Evolutionary conservation across 30 jellyfish, hydroid and myxozoan genomes (phyloP).

Genomic region (Cassiopea xamachana): DNA sequence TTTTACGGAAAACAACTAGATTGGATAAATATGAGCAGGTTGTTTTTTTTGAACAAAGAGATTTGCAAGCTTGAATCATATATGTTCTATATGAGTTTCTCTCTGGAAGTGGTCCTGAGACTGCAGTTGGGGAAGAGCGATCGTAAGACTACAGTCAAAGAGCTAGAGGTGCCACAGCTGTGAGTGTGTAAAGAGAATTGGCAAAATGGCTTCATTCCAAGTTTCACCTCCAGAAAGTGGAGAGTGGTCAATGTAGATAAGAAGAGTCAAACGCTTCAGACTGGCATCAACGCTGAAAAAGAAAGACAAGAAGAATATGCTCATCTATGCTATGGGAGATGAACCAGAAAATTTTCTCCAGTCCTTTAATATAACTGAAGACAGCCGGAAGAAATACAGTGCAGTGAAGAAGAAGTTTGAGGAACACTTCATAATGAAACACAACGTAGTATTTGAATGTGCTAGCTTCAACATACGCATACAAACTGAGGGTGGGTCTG

Average conservation of each 20-base stretch:
- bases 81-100: not conserved
- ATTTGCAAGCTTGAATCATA: no score
- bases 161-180: conserved; percentile 47
- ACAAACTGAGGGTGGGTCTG: conserved; percentile 18
- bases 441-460: conserved; percentile 9
- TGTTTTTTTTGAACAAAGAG: no score
- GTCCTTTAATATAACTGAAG: conserved; percentile 3
- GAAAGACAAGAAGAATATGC: conserved; percentile 32
- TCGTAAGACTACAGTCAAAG: conserved; percentile 56
- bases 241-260: conserved; percentile 23
- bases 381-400: conserved; percentile 9
- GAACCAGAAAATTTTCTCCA: not conserved
- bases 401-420: conserved; percentile 26
- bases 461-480: conserved; percentile 30
- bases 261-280: conserved; percentile 1
- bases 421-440: not conserved
- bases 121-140: conserved; percentile 11
- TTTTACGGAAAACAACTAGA: no score
- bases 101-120: conserved; percentile 33
- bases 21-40: no score
- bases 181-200: not conserved
- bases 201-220: conserved; percentile 35
- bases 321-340: conserved; percentile 45
- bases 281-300: conserved; percentile 39
- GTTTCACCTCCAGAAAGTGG: conserved; percentile 44